Conservation (phyloP, 2,113 vertebrate genomes). For the Silurus glanis region DNA sequence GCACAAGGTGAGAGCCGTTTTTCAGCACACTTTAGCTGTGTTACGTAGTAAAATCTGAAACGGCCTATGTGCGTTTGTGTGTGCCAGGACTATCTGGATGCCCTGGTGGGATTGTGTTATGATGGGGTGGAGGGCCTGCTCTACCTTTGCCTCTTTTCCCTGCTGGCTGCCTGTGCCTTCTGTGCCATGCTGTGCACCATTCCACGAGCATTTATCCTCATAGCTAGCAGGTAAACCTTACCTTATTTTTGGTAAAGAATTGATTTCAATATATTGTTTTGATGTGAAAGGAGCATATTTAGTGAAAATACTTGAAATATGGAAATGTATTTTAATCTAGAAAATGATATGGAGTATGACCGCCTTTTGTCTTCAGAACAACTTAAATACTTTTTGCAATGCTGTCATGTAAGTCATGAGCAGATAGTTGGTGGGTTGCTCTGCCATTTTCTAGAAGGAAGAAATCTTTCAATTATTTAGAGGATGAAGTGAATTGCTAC, state of each 20-base stretch:
- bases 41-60: neutral
- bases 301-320: neutral
- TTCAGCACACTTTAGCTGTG: neutral
- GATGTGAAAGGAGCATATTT: neutral
- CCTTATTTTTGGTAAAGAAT: neutral
- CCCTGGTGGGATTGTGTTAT: conserved; percentile 88
- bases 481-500: neutral
- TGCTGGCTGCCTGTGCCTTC: conserved; percentile 83
- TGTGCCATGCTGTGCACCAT: conserved; percentile 80
- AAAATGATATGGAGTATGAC: neutral
- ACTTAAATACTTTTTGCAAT: neutral
- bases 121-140: conserved; percentile 92
- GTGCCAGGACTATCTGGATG: conserved; percentile 88
- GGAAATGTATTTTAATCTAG: too few species aligned
- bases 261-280: neutral
- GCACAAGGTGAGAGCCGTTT: conserved; percentile 82
- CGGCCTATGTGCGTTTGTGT: neutral
- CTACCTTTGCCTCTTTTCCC: conserved; percentile 89
- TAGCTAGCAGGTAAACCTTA: conserved; percentile 75
- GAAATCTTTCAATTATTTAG: neutral
- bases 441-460: neutral
- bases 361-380: neutral
- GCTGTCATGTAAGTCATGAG: neutral
- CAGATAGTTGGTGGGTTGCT: neutral
- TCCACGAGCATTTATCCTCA: conserved; percentile 78